A percentile compares a stretch with the other conserved stretches of the same genome.
These are phyloP conservation scores for Tipula confusa DNA, from an alignment of 2,888 invertebrate species.

Conservation along the genomic window DNA sequence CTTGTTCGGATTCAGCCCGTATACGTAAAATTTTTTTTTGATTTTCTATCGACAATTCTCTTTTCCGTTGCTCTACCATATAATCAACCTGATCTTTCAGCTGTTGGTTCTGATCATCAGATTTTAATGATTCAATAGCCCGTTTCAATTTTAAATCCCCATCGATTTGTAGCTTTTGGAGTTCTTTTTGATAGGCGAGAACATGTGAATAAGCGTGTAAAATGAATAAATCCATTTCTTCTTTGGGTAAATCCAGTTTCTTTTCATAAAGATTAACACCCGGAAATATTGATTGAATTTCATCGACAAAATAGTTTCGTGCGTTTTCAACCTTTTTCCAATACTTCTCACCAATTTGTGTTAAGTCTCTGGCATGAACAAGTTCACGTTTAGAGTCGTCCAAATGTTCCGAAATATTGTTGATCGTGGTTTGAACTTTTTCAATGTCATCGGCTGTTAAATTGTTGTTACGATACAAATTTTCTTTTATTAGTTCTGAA, in stretches of 20 bases:
- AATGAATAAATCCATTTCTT: slow-evolving; percentile 70
- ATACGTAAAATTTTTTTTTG: slow-evolving; percentile 62
- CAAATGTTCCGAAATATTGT: slow-evolving; percentile 57
- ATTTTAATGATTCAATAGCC: slow-evolving; percentile 59
- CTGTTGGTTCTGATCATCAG: slow-evolving; percentile 55
- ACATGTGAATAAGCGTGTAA: slow-evolving; percentile 74
- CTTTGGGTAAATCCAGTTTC: slow-evolving; percentile 57
- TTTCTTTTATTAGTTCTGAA: neutral
- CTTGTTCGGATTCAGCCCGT: slow-evolving; percentile 63
- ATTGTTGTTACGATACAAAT: neutral
- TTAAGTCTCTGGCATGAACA: slow-evolving; percentile 54
- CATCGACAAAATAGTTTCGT: slow-evolving; percentile 58
- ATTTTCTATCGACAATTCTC: slow-evolving; percentile 63
- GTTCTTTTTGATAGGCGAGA: slow-evolving; percentile 69
- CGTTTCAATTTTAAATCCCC: slow-evolving; percentile 59
- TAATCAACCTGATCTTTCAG: slow-evolving; percentile 59
- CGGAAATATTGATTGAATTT: slow-evolving; percentile 68
- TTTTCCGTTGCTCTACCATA: slow-evolving; percentile 64
- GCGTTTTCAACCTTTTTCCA: slow-evolving; percentile 63
- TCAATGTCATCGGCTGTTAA: slow-evolving; percentile 49
- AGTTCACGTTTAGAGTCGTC: slow-evolving; percentile 56
- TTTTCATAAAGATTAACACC: slow-evolving; percentile 64
- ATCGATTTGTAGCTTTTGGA: slow-evolving; percentile 65
- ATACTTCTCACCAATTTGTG: slow-evolving; percentile 69
- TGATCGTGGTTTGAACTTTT: slow-evolving; percentile 55